Evolutionary conservation across 2,888 invertebrate genomes (phyloP), one percentile per base, ranked within the genome.

Genomic region (Drosophila borborema): DNA sequence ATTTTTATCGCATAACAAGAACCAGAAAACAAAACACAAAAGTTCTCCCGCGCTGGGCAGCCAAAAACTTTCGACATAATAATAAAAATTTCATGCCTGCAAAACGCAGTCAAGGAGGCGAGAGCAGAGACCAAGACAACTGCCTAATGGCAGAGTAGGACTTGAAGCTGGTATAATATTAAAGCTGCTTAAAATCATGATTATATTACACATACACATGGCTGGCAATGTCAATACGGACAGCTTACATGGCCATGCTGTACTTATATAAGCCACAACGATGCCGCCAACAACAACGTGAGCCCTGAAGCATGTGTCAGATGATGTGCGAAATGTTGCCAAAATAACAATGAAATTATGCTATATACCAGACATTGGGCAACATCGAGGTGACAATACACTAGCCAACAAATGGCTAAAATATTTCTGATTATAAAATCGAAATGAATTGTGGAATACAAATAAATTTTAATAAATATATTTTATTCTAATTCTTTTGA

Each of bases 161-260:
- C 36, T 23, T n/a, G 36, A 54, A 28, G 20, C 55, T 49, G 48
- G 41, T 60, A 65, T 71, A 53, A 81, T 64, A 75, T 81, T 74
- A 88, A 88, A 83, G 81, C 80, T 86, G 86, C 81, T 86, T 74
- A 76, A 86, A 83, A 80, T 80, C 81, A 77, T 72, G 77, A 82
- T 87, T 72, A 77, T 61, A 81, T 85, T 76, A 76, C 73, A 73
- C 73, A 77, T 68, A 74, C 72, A 71, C 65, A 54, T 14, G 65
- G 53, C 73, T 72, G 69, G 43, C 73, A 77, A 72, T 82, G 74
- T 65, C 80, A 67, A 69, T 58, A 55, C 64, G 46, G 55, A 3
- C 45, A 64, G 40, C 75, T 58, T 54, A 59, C 36, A 66, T 55
- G 49, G 65, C 56, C 45, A 28, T 48, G 48, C 28, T 23, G 16